Evolutionary conservation across 2,113 vertebrate genomes (phyloP).

Genomic region (Hymenochirus boettgeri): DNA sequence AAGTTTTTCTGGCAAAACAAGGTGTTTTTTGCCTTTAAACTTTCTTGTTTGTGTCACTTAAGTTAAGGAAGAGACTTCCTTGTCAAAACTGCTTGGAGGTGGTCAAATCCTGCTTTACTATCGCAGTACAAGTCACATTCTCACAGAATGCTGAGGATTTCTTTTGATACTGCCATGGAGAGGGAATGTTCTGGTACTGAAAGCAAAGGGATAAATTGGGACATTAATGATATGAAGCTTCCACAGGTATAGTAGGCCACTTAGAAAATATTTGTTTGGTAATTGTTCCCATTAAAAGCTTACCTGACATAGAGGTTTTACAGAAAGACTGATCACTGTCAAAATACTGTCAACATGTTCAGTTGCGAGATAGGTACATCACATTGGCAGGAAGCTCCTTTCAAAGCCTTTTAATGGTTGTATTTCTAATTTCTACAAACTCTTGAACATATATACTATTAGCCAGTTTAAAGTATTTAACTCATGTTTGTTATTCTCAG

Average conservation of each 20-base stretch:
- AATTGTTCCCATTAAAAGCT: too few species aligned
- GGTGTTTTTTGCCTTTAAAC: slow-evolving; percentile 57
- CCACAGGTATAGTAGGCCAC: slow-evolving; percentile 68
- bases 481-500: too few species aligned
- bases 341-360: too few species aligned
- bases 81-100: slow-evolving; percentile 47
- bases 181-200: slow-evolving; percentile 43
- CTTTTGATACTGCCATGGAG: slow-evolving; percentile 43
- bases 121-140: slow-evolving; percentile 1
- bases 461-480: too few species aligned
- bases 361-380: too few species aligned
- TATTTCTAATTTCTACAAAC: too few species aligned
- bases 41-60: slow-evolving; percentile 42
- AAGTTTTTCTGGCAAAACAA: slow-evolving; percentile 58
- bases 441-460: too few species aligned
- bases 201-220: slow-evolving; percentile 59
- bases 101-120: slow-evolving; percentile 40
- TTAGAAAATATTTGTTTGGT: neutral
- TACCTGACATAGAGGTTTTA: too few species aligned
- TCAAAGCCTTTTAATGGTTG: too few species aligned
- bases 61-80: slow-evolving; percentile 55
- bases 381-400: too few species aligned
- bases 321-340: too few species aligned
- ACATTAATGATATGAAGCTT: slow-evolving; percentile 73
- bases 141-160: slow-evolving; percentile 38